Percentiles rank a stretch among this genome's conserved stretches.
phyloP scores from a whole-genome alignment of 2,797 vertebrate species.

The Oreonectes daqikongensis region DNA sequence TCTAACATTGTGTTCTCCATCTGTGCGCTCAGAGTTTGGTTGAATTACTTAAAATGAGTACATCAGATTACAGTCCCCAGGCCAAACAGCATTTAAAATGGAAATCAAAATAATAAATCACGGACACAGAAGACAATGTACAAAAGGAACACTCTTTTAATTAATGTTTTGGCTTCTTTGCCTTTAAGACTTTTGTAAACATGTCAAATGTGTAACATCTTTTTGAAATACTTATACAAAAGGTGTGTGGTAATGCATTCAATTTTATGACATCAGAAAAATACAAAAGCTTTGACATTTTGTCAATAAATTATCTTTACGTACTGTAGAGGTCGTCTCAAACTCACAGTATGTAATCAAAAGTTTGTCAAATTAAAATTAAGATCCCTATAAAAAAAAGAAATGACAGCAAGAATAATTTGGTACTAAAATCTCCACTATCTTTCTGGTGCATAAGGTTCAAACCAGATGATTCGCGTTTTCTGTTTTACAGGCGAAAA shows the following conservation, averaged over 20 bases:
- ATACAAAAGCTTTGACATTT: neutral
- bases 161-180: too few species aligned
- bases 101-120: conserved; percentile 33
- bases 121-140: conserved; percentile 10
- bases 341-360: neutral
- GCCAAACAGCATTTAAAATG: conserved; percentile 16
- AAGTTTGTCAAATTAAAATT: neutral
- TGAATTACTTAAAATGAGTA: neutral
- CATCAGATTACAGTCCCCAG: conserved; percentile 22
- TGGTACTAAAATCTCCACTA: neutral
- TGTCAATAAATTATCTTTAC: neutral
- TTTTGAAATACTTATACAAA: too few species aligned
- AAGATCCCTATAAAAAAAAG: neutral
- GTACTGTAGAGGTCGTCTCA: neutral
- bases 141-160: neutral
- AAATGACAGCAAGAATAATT: neutral
- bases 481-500: conserved; percentile 1
- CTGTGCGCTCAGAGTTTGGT: conserved; percentile 9
- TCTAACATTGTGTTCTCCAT: neutral
- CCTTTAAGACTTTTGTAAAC: too few species aligned
- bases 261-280: too few species aligned
- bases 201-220: too few species aligned
- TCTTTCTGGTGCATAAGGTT: neutral
- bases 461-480: neutral
- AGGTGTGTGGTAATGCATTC: too few species aligned